Evolutionary conservation across 2,797 vertebrate genomes (phyloP).

Genomic region (Cephalopachus bancanus): DNA sequence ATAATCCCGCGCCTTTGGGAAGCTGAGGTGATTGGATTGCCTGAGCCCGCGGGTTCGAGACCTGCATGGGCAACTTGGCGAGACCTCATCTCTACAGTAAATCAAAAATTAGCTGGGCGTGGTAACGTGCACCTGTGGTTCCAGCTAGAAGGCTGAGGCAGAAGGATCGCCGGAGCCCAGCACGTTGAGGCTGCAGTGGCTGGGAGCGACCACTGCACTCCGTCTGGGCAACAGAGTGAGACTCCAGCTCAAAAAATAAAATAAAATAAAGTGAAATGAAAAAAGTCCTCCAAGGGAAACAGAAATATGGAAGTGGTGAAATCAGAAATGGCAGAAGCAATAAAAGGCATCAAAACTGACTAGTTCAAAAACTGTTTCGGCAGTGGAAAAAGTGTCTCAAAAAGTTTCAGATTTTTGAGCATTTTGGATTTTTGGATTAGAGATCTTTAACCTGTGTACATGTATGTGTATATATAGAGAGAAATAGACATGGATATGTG

Average conservation of each 20-base stretch:
- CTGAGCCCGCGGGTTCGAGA: background rate
- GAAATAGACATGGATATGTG: background rate
- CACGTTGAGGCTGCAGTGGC: background rate
- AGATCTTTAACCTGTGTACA: background rate
- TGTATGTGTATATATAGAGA: background rate
- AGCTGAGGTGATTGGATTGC: background rate
- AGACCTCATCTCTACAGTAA: background rate
- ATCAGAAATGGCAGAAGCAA: too few species aligned
- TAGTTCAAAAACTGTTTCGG: too few species aligned
- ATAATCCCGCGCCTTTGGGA: background rate
- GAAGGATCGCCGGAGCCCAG: background rate
- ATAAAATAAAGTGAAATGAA: background rate
- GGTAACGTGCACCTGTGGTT: background rate
- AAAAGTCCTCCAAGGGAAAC: too few species aligned
- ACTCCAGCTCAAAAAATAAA: background rate
- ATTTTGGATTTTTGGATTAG: background rate
- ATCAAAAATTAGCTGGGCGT: background rate
- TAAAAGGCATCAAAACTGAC: too few species aligned
- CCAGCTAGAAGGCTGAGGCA: background rate
- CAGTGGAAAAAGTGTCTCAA: too few species aligned
- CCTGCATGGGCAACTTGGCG: background rate
- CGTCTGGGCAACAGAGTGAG: background rate
- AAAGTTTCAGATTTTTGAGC: too few species aligned
- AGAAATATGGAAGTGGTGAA: too few species aligned
- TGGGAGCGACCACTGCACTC: too few species aligned